phyloP scores from a whole-genome alignment of 1,140 invertebrate species.

The Rhagoletis zephyria region DNA sequence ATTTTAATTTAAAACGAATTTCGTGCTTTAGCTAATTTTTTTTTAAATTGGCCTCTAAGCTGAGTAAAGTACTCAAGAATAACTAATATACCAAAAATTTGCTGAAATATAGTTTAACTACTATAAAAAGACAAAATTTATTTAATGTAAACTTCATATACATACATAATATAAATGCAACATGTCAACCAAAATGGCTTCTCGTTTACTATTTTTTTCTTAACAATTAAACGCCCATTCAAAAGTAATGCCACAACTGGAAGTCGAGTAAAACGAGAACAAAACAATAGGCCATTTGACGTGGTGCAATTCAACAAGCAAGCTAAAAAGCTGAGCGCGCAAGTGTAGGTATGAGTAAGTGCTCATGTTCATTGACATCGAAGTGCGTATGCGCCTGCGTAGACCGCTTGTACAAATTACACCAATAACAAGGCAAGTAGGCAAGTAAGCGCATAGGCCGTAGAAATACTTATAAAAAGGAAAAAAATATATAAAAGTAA shows the following conservation, averaged over 20 bases:
- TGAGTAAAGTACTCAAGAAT: background rate
- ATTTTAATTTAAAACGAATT: background rate
- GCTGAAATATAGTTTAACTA: background rate
- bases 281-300: background rate
- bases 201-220: background rate
- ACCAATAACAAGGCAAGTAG: background rate
- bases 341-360: no score
- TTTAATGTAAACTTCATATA: background rate
- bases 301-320: background rate
- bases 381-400: background rate
- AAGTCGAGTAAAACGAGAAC: background rate
- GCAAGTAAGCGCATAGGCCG: background rate
- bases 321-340: no score
- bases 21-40: background rate
- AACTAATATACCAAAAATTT: background rate
- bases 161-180: background rate
- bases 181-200: conserved; percentile 15
- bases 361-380: background rate
- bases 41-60: background rate
- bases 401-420: background rate
- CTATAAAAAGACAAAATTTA: background rate
- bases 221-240: background rate
- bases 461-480: background rate
- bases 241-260: background rate
- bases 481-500: background rate